Evolutionary conservation across 2,888 invertebrate species (phyloP).

Genomic region (Himalopsyche japonica): DNA sequence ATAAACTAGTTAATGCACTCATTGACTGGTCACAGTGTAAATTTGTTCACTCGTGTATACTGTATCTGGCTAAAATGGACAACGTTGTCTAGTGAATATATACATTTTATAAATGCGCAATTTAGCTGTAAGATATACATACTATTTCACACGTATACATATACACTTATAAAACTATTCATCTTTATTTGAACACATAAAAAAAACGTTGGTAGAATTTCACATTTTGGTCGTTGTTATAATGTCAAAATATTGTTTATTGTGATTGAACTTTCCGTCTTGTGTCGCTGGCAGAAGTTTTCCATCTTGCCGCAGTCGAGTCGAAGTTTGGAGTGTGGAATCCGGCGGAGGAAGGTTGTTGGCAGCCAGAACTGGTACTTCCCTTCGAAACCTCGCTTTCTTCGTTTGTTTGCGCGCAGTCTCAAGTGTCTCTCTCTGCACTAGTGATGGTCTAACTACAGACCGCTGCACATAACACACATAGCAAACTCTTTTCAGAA

Average conservation of each 20-base stretch:
- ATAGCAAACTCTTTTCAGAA: not conserved
- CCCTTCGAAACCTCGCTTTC: not conserved
- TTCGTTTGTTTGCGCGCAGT: slow-evolving; percentile 4
- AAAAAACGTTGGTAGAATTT: no score
- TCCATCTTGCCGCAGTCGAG: not conserved
- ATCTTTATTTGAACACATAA: no score
- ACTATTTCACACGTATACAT: no score
- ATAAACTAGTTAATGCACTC: no score
- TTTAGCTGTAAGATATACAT: no score
- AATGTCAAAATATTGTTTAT: not conserved
- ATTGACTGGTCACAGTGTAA: no score
- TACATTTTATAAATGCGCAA: no score
- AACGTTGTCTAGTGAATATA: no score
- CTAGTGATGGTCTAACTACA: not conserved
- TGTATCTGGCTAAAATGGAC: no score
- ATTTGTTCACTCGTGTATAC: no score
- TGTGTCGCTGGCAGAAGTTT: not conserved
- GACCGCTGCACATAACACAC: not conserved
- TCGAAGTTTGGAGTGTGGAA: not conserved
- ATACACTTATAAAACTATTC: no score
- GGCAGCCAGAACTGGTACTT: not conserved
- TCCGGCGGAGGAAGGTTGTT: not conserved
- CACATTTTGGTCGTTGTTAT: not conserved
- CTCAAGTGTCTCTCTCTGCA: not conserved
- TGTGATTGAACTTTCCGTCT: not conserved